These are phyloP conservation scores for Acronicta psi DNA, from an alignment of 2,888 invertebrate species.

Conservation along the genomic window DNA sequence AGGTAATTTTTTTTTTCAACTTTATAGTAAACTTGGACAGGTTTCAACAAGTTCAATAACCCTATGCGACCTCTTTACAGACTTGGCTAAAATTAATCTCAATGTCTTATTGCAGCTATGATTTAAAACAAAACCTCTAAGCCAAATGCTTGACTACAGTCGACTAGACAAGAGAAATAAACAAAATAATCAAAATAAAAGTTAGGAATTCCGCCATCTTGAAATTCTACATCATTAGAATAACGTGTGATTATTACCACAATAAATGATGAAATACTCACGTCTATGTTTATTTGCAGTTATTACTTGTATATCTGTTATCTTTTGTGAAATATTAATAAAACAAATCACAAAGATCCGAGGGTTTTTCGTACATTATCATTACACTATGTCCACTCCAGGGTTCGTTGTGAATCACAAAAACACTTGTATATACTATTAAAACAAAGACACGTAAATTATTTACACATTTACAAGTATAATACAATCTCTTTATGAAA, in stretches of 20 bases:
- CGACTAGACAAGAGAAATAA: constrained; percentile 48
- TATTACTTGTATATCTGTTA: constrained; percentile 34
- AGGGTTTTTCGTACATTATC: constrained; percentile 47
- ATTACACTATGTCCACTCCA: constrained; percentile 29
- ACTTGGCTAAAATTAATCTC: constrained; percentile 26
- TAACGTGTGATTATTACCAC: constrained; percentile 29
- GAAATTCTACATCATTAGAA: constrained; percentile 53
- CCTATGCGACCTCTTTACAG: constrained; percentile 59
- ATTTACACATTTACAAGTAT: constrained; percentile 63
- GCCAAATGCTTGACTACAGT: constrained; percentile 21
- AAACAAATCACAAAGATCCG: constrained; percentile 47
- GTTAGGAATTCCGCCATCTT: constrained; percentile 79
- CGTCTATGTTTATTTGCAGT: constrained; percentile 66
- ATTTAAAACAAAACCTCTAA: constrained; percentile 35
- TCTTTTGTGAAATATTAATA: constrained; percentile 55
- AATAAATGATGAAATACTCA: constrained; percentile 64
- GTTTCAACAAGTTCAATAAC: constrained; percentile 79
- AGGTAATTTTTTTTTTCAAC: constrained; percentile 28
- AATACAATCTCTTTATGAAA: constrained; percentile 60
- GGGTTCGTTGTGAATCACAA: constrained; percentile 32
- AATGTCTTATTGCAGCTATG: constrained; percentile 18
- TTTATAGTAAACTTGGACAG: constrained; percentile 58
- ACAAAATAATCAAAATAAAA: constrained; percentile 71
- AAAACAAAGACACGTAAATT: constrained; percentile 43
- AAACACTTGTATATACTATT: constrained; percentile 50